These are phyloP conservation scores for Sclerodermus sp. DNA, from an alignment of 2,888 invertebrate species.

Conservation along the genomic window DNA sequence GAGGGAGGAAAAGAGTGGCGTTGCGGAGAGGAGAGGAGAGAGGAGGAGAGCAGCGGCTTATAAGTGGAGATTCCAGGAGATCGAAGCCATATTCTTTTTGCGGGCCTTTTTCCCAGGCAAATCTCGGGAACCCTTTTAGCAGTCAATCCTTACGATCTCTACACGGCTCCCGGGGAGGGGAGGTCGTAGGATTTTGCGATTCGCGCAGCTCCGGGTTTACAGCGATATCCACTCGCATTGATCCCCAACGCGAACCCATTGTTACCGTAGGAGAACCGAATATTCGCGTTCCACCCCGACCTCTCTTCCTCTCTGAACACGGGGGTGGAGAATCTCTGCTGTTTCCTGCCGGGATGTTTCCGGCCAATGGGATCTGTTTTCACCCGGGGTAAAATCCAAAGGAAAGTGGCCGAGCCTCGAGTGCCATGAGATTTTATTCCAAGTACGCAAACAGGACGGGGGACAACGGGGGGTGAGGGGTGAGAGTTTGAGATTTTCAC, in stretches of 20 bases:
- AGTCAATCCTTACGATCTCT: conserved; percentile 26
- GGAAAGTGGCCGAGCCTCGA: too few species aligned
- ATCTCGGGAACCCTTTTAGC: conserved; percentile 29
- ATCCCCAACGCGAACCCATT: conserved; percentile 29
- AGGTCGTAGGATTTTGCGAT: too few species aligned
- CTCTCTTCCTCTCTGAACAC: background rate
- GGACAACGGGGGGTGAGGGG: too few species aligned
- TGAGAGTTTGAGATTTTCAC: too few species aligned
- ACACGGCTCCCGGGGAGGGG: too few species aligned
- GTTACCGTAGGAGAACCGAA: conserved; percentile 16
- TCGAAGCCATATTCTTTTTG: conserved; percentile 14
- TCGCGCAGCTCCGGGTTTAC: conserved; percentile 21
- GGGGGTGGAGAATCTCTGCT: too few species aligned
- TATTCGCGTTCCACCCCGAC: conserved; percentile 2
- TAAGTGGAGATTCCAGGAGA: conserved; percentile 17
- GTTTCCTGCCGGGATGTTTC: too few species aligned
- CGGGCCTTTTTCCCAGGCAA: conserved; percentile 12
- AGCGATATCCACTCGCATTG: conserved; percentile 36
- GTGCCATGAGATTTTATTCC: too few species aligned
- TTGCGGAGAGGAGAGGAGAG: background rate
- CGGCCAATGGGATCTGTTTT: too few species aligned
- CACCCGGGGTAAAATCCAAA: too few species aligned
- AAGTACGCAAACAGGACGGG: too few species aligned
- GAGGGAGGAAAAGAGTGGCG: too few species aligned
- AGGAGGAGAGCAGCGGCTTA: background rate